Conservation (phyloP, 1,140 invertebrate species). For the Laodelphax striatellus region DNA sequence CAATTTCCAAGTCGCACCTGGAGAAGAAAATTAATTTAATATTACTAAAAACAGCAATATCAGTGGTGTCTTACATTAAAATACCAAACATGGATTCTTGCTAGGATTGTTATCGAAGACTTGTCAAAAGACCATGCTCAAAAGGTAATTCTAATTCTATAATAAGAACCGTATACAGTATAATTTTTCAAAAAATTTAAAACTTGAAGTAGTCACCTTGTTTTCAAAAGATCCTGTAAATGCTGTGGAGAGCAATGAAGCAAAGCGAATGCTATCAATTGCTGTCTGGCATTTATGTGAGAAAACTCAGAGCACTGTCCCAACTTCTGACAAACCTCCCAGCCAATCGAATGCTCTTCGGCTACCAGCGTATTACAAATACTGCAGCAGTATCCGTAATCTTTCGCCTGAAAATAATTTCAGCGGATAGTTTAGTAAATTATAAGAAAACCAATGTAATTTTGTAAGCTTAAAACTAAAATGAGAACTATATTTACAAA, state of each 20-base stretch:
- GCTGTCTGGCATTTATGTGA: conserved; percentile 1
- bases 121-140: too few species aligned
- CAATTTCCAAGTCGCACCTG: neutral
- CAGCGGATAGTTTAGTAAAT: neutral
- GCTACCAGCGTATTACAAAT: conserved; percentile 7
- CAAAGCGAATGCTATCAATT: conserved; percentile 12
- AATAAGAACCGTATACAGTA: too few species aligned
- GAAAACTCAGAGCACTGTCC: conserved; percentile 12
- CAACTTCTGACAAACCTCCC: conserved; percentile 11
- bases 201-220: conserved; percentile 2
- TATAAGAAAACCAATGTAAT: too few species aligned
- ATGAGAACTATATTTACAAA: too few species aligned
- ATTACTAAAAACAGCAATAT: too few species aligned
- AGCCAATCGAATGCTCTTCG: conserved; percentile 7
- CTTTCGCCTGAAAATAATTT: conserved; percentile 6
- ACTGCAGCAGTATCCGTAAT: conserved; percentile 11
- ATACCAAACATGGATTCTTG: too few species aligned
- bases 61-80: too few species aligned
- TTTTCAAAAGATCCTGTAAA: conserved; percentile 10
- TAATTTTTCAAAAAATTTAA: too few species aligned
- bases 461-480: too few species aligned
- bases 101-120: too few species aligned
- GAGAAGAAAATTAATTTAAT: neutral
- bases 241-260: conserved; percentile 10
- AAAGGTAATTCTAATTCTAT: too few species aligned